A percentile compares a stretch with the other conserved stretches of the same genome.
These are phyloP conservation scores for Ramphastos sulfuratus DNA, from an alignment of 2,113 vertebrate species.

Conservation along the genomic window DNA sequence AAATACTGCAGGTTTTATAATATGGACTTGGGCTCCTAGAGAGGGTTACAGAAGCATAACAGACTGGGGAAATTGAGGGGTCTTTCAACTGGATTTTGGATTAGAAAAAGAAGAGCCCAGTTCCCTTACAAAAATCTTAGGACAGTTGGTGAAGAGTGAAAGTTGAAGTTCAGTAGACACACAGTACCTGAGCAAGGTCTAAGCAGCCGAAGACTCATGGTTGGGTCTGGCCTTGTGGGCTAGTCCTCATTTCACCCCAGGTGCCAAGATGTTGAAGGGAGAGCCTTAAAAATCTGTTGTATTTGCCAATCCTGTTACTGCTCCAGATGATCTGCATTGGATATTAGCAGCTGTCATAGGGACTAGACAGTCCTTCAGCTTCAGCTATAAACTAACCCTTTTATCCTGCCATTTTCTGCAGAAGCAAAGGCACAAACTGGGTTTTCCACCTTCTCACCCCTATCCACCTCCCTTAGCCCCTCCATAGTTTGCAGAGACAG, in stretches of 20 bases:
- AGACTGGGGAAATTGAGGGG: background rate
- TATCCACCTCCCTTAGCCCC: background rate
- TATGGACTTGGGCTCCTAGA: background rate
- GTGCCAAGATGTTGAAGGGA: background rate
- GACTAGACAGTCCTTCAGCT: background rate
- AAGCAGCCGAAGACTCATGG: background rate
- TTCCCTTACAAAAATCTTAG: background rate
- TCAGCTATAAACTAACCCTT: background rate
- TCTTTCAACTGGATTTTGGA: background rate
- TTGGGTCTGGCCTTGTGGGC: background rate
- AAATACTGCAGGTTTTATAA: background rate
- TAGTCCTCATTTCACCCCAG: background rate
- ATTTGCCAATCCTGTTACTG: background rate
- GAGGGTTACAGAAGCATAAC: background rate
- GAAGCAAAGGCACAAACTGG: background rate
- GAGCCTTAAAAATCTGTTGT: background rate
- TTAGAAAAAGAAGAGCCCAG: background rate
- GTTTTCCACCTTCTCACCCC: background rate
- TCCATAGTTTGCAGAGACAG: background rate
- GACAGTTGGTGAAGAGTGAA: background rate
- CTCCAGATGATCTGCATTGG: background rate
- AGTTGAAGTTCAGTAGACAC: background rate
- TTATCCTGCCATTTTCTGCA: background rate
- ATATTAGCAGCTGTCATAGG: background rate
- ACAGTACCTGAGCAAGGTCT: fast-evolving